phyloP scores from a whole-genome alignment of 92 coral and sea anemone genomes.

The Parazoanthus darwini region DNA sequence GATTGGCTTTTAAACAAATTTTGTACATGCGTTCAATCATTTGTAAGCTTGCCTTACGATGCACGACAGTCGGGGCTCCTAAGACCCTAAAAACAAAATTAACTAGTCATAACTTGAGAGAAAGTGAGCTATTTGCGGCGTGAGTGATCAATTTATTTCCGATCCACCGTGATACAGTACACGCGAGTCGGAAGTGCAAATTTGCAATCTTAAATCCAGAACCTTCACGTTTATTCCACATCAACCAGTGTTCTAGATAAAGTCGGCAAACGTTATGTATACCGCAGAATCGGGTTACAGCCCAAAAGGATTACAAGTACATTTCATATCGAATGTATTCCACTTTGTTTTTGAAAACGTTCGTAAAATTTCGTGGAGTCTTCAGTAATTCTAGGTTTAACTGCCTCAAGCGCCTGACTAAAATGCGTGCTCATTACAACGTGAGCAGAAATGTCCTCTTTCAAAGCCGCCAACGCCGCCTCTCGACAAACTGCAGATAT shows the following conservation, averaged over 20 bases:
- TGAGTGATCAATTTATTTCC: too few relatives aligned
- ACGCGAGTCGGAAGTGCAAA: background rate
- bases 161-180: too few relatives aligned
- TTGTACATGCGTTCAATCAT: too few relatives aligned
- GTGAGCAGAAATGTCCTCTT: conserved; percentile 78
- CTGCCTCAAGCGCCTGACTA: conserved; percentile 72
- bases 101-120: too few relatives aligned
- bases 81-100: too few relatives aligned
- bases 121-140: too few relatives aligned
- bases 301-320: background rate
- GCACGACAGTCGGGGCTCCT: too few relatives aligned
- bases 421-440: conserved; percentile 72
- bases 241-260: too few relatives aligned
- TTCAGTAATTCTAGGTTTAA: conserved; percentile 76
- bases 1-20: too few relatives aligned
- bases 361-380: conserved; percentile 74
- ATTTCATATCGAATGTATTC: conserved; percentile 75
- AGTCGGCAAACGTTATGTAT: background rate
- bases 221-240: background rate
- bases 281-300: background rate
- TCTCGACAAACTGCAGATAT: conserved; percentile 92
- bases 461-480: conserved; percentile 91
- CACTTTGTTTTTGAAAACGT: conserved; percentile 81
- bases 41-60: too few relatives aligned
- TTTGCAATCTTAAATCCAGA: background rate